phyloP scores from a whole-genome alignment of 2,113 vertebrate genomes.

The Oreochromis spilurus region DNA sequence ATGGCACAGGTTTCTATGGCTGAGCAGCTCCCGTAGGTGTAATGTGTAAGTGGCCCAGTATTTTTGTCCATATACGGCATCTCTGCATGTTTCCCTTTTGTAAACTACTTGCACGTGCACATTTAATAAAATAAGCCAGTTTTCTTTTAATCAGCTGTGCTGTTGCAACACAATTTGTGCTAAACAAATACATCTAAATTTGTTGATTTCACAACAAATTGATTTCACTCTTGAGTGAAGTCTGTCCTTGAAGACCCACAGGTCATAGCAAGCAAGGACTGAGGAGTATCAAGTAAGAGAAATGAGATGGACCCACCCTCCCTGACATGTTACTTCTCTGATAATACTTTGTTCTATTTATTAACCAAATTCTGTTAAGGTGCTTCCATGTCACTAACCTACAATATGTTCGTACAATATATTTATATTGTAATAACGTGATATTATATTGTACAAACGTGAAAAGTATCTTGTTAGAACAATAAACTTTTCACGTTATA shows the following conservation, averaged over 20 bases:
- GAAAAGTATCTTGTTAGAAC: too few relatives aligned
- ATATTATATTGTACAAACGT: too few relatives aligned
- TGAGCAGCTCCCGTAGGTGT: background rate
- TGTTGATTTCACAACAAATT: background rate
- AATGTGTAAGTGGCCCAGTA: background rate
- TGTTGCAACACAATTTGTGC: background rate
- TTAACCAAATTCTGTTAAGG: background rate
- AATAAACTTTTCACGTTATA: too few relatives aligned
- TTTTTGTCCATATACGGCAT: fast-evolving
- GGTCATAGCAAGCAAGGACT: background rate
- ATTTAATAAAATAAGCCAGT: background rate
- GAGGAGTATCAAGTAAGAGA: background rate
- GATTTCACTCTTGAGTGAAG: too few relatives aligned
- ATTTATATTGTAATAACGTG: too few relatives aligned
- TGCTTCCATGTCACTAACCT: background rate
- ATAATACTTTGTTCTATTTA: background rate
- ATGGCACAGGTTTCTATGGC: background rate
- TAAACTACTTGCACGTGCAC: background rate
- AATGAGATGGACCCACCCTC: background rate
- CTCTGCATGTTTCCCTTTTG: background rate
- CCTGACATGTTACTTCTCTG: background rate
- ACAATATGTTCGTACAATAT: too few relatives aligned
- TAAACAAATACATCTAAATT: background rate
- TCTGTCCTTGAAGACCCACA: background rate
- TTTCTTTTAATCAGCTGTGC: background rate